Evolutionary conservation across 2,113 vertebrate genomes (phyloP).

Genomic region (Ploceus nigricollis): DNA sequence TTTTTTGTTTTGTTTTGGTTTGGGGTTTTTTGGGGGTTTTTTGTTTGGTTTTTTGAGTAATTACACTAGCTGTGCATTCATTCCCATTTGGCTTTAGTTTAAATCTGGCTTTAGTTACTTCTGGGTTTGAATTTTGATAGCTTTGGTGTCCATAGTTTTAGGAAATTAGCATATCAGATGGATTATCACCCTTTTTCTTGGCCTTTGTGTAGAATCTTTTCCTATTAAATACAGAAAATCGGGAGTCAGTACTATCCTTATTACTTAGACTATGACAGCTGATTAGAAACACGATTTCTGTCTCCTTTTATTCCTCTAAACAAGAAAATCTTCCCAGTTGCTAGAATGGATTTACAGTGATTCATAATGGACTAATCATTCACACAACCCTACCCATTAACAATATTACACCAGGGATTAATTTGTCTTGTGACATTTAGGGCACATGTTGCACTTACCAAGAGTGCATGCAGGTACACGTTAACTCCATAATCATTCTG

Average conservation of each 20-base stretch:
- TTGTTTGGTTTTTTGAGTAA: not conserved
- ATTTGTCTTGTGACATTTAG: not conserved
- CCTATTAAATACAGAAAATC: not conserved
- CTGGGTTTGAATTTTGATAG: not conserved
- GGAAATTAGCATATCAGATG: not conserved
- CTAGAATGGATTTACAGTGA: not conserved
- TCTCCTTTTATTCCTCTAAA: not conserved
- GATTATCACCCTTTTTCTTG: not conserved
- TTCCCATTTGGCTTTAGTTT: not conserved
- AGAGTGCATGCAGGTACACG: not conserved
- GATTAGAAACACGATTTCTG: not conserved
- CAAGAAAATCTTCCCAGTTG: not conserved
- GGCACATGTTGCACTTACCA: not conserved
- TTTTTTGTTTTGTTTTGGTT: rapidly evolving
- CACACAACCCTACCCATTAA: not conserved
- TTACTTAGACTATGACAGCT: not conserved
- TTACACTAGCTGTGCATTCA: not conserved
- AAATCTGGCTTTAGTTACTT: not conserved
- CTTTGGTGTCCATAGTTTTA: not conserved
- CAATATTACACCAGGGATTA: not conserved
- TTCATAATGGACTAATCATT: not conserved
- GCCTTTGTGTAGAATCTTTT: not conserved
- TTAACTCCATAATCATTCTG: not conserved
- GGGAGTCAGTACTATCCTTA: not conserved
- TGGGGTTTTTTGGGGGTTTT: not conserved